phyloP scores from a whole-genome alignment of 2,113 vertebrate species.

The Cyphomyrus plagiostoma region DNA sequence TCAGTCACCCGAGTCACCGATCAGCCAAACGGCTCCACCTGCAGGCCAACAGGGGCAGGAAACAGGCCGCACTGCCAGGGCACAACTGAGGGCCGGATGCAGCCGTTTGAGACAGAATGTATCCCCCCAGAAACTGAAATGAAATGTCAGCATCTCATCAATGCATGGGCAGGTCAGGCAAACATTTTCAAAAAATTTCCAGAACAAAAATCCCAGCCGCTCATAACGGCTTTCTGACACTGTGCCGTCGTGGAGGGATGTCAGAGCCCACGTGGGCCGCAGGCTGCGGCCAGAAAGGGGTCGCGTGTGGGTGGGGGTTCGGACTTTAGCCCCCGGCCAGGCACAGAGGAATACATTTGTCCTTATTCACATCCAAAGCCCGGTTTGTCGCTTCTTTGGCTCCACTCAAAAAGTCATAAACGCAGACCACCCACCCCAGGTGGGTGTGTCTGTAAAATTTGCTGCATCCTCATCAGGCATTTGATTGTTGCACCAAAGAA shows the following conservation, averaged over 20 bases:
- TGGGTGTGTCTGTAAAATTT: background rate
- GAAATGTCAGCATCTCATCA: background rate
- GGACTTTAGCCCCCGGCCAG: background rate
- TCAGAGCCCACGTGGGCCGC: background rate
- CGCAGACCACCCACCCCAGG: background rate
- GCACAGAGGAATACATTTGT: background rate
- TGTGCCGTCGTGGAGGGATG: background rate
- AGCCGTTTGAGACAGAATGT: background rate
- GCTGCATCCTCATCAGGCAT: background rate
- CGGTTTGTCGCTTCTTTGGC: background rate
- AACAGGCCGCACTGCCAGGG: background rate
- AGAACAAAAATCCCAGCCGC: background rate
- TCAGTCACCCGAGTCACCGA: background rate
- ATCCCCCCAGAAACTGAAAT: background rate
- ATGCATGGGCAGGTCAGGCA: background rate
- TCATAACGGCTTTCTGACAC: background rate
- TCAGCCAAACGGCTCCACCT: background rate
- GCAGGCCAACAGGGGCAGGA: background rate
- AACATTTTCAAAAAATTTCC: background rate
- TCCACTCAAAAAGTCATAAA: background rate
- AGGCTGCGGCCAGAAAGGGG: background rate
- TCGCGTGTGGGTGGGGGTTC: background rate
- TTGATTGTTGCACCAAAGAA: background rate
- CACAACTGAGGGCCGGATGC: background rate
- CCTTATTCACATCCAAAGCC: background rate